Evolutionary conservation across 2,113 vertebrate genomes (phyloP), one percentile per base, ranked within the genome.

Genomic region (Nasalis larvatus): DNA sequence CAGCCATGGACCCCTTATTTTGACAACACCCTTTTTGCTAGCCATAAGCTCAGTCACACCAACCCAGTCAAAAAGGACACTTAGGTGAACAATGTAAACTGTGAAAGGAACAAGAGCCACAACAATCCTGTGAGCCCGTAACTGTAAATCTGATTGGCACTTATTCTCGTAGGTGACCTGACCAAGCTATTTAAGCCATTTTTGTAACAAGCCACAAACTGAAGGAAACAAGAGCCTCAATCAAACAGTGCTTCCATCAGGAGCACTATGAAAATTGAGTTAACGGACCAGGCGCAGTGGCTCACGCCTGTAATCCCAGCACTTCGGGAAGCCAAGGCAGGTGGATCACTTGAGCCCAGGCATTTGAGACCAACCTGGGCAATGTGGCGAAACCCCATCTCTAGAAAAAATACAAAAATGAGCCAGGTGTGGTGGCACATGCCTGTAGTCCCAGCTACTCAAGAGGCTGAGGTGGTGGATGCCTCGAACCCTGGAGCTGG

Each of bases 31-130:
- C 23, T 54, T 42, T 52, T 35, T 0, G 0, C 14, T 30, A 81
- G 63, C 40, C 5, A 25, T 0, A 3, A 52, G 30, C 74, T 63
- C 74, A 3, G 27, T 21, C 47, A 37, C 13, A 52, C 23, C 81
- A n/a, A 3, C 2, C 8, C 32, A 35, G 58, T 42, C 25, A 80
- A 13, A 56, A 63, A 45, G 66, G 69, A 66, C 60, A n/a, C 0
- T 2, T 0, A 73, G 37, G 17, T 14, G 21, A 40, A 20, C 32
- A 4, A 16, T 0, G 3, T 13, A 35, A 21, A 23, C 17, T n/a
- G 42, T 1, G 6, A 42, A 71, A 14, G 2, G 20, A 18, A 30
- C 16, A 8, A 5, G 13, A 32, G 21, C 21, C 77, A 14, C 58
- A 23, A 7, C 58, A 1, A 23, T 8, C 77, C 42, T 1, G 35